A percentile compares a stretch with the other conserved stretches of the same genome.
Conservation (phyloP, 1,140 invertebrate genomes). For the Drosophila tristis region DNA sequence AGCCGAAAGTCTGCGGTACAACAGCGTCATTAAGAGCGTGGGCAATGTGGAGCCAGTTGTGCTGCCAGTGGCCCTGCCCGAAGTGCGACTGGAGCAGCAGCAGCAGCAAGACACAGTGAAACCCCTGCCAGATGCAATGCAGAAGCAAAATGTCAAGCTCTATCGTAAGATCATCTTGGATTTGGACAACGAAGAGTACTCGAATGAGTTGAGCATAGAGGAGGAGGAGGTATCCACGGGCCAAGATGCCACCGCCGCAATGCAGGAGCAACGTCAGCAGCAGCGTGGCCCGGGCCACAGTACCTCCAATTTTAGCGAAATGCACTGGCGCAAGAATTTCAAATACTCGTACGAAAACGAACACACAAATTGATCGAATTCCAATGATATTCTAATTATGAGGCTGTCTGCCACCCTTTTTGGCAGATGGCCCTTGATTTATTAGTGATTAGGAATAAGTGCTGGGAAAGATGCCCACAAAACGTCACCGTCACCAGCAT, state of each 20-base stretch:
- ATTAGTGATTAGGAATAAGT: constrained; percentile 39
- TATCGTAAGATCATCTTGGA: constrained; percentile 78
- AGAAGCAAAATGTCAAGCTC: constrained; percentile 66
- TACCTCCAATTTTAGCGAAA: constrained; percentile 65
- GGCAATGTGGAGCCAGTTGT: constrained; percentile 73
- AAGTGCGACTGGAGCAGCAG: constrained; percentile 5
- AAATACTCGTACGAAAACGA: constrained; percentile 64
- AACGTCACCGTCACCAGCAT: constrained; percentile 12
- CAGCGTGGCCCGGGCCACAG: constrained; percentile 17
- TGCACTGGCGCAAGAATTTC: constrained; percentile 72
- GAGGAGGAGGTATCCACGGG: constrained; percentile 11
- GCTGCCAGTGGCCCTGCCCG: background rate
- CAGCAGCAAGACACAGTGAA: background rate
- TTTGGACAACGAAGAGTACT: constrained; percentile 71
- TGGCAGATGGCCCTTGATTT: constrained; percentile 27
- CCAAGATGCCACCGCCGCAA: constrained; percentile 11
- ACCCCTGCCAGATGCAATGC: constrained; percentile 35
- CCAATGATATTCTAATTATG: constrained; percentile 10
- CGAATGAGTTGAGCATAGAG: constrained; percentile 47
- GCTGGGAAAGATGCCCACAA: constrained; percentile 33
- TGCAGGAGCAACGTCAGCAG: constrained; percentile 15
- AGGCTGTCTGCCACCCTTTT: constrained; percentile 3
- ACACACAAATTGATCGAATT: constrained; percentile 52
- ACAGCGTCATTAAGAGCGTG: constrained; percentile 72
- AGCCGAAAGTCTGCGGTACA: constrained; percentile 39